These are phyloP conservation scores for Buteo buteo DNA, from an alignment of 2,113 vertebrate species.

Conservation along the genomic window DNA sequence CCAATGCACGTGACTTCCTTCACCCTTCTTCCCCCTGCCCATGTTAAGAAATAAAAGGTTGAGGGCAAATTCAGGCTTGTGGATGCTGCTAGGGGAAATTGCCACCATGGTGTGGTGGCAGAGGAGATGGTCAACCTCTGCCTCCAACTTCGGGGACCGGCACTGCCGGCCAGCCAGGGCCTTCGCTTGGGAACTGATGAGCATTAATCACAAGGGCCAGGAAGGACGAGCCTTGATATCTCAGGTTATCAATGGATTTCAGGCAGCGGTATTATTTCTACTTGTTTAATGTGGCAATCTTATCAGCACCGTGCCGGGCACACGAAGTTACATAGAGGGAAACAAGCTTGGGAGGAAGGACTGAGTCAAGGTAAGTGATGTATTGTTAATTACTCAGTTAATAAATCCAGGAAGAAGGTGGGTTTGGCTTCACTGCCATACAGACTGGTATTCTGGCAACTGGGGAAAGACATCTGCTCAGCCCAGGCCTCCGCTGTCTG, in stretches of 20 bases:
- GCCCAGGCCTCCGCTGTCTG: background rate
- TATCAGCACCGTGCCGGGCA: rapidly evolving
- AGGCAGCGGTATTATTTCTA: background rate
- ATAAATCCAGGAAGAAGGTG: conserved; percentile 19
- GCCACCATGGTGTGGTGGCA: rapidly evolving
- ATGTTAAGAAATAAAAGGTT: background rate
- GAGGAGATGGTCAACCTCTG: background rate
- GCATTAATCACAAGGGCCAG: background rate
- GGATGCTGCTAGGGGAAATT: background rate
- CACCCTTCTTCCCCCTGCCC: background rate
- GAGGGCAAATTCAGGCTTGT: background rate
- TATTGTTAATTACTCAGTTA: background rate
- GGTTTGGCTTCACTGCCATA: background rate
- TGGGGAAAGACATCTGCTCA: conserved; percentile 37
- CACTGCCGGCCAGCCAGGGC: background rate
- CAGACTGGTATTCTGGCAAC: background rate
- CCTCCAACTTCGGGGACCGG: background rate
- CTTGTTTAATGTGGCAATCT: rapidly evolving
- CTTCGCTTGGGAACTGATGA: background rate
- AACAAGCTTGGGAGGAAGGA: background rate
- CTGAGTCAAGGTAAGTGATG: background rate
- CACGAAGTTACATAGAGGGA: rapidly evolving
- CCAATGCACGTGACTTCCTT: background rate
- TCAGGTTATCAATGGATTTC: background rate
- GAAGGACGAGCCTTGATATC: background rate